Base-by-base conservation (phyloP, 2,797 vertebrate species). In the Loriculus beryllinus region DNA sequence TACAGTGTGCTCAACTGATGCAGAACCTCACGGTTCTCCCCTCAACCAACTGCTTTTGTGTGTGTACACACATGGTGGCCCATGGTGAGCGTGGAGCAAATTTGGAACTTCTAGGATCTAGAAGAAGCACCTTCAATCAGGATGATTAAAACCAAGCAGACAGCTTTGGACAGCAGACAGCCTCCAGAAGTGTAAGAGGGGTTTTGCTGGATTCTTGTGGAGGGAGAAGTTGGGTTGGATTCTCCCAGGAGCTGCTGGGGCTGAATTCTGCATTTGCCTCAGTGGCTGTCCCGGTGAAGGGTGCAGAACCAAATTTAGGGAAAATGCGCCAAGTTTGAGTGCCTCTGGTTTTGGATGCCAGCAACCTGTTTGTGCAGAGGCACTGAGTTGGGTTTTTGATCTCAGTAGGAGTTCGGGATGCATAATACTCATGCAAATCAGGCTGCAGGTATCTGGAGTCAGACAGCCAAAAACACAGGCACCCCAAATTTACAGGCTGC, bases 391-490 rank as follows among this genome's bases (percentile, higher is more conserved):
- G 1, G 70, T 71, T 94, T 96, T 95, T 96, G 95, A 96, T 95
- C 95, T 96, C 88, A 91, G 96, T 96, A 78, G 94, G 96, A 96
- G 95, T 89, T 92, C 94, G 94, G 84, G 78, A 82, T 94, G 65
- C 54, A 4, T 90, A 95, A 93, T 77, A 65, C 25, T 92, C 72
- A 95, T 95, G 95, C 93, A 92, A 95, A 96, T 95, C 82, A 94
- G 84, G 22, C 86, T 93, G 82, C 3, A 9, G 45, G 82, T 91
- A 95, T 75, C 93, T 93, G 28, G 91, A 89, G 47, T 86, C 35
- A 23, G 79, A 81, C 92, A 96, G 90, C 79, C 79, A 89, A 95
- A 95, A 95, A 78, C 65, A 87, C 37, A 83, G 84, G 69, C 84
- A 3, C 69, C 94, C 85, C 93, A 72, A 92, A 91, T 96, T 91